A percentile compares a stretch with the other conserved stretches of the same genome.
Conservation (phyloP, 2,888 invertebrate genomes). For the Hirtodrosophila trivittata region DNA sequence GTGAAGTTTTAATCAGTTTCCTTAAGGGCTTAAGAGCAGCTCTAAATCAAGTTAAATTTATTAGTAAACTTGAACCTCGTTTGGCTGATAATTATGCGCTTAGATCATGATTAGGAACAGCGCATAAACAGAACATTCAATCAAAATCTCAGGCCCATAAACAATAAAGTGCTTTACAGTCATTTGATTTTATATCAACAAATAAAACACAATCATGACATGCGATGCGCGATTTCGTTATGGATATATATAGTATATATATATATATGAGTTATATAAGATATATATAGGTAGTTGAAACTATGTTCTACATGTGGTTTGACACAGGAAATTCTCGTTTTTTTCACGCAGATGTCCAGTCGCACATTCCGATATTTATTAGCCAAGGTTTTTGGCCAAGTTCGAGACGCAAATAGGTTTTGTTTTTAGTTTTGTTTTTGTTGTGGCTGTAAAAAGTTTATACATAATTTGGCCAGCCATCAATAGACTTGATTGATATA, state of each 20-base stretch:
- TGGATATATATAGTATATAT: too few species aligned
- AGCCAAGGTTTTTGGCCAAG: slow-evolving; percentile 62
- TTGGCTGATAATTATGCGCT: not conserved
- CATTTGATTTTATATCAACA: slow-evolving; percentile 19
- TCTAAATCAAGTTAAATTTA: too few species aligned
- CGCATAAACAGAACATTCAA: too few species aligned
- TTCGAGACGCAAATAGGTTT: slow-evolving; percentile 43
- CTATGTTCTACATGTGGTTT: slow-evolving; percentile 34
- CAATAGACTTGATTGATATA: slow-evolving; percentile 47
- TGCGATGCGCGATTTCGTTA: slow-evolving; percentile 6
- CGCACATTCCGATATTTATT: slow-evolving; percentile 30
- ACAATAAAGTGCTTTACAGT: slow-evolving; percentile 26
- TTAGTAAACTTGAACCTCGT: too few species aligned
- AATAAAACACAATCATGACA: slow-evolving; percentile 26
- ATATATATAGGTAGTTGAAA: not conserved
- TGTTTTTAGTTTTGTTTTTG: slow-evolving; percentile 22
- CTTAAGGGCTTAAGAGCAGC: too few species aligned
- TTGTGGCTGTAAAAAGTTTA: slow-evolving; percentile 49
- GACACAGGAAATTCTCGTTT: slow-evolving; percentile 48
- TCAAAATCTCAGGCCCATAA: too few species aligned
- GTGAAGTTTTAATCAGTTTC: too few species aligned
- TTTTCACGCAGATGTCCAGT: slow-evolving; percentile 11
- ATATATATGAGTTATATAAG: too few species aligned
- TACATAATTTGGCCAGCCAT: slow-evolving; percentile 56
- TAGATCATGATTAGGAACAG: not conserved